Evolutionary conservation across 2,797 vertebrate genomes (phyloP), one percentile per base, ranked within the genome.

Genomic region (Loris lydekkerianus): DNA sequence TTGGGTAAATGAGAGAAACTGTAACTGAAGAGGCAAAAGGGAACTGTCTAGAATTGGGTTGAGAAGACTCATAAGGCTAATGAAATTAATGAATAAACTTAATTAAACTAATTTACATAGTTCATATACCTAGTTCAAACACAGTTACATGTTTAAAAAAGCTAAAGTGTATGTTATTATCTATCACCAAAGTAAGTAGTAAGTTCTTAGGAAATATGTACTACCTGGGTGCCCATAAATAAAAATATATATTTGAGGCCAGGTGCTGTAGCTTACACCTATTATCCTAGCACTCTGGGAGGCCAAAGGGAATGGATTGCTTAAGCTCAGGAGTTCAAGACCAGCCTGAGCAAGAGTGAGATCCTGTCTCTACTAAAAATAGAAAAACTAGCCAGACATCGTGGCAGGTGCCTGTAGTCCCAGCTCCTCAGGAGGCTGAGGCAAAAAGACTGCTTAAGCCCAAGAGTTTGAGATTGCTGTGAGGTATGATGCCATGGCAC

Each of bases 171-270:
- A 87, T 67, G 43, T 43, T 95, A 75, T 53, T 87, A 80, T 23
- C 15, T 96, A 93, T 56, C 81, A 94, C 7, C 46, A 15, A 93
- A 77, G 53, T 77, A 96, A 86, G 43, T 43, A 77, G n/a, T 80
- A 88, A 77, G 34, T 63, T 73, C 67, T 89, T 88, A 95, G 53
- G 76, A 92, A 86, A 81, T 34, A 77, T 27, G 13, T 69, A 56
- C 40, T 76, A 40, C 25, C 43, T 89, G 60, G 65, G 21, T 65
- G 13, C 25, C 60, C 23, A 25, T 75, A 69, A 91, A 65, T 81
- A 40, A 76, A 97, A 91, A 88, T 25, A 96, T 53, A 78, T 34
- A 85, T 43, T 93, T 46, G 10, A 46, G 40, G 46, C 46, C 46
- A 46, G 46, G 46, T 46, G 1, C 46, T 46, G 46, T 46, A 46